These are phyloP conservation scores for Drosophila bifasciata DNA, from an alignment of 1,140 invertebrate genomes.

Conservation along the genomic window DNA sequence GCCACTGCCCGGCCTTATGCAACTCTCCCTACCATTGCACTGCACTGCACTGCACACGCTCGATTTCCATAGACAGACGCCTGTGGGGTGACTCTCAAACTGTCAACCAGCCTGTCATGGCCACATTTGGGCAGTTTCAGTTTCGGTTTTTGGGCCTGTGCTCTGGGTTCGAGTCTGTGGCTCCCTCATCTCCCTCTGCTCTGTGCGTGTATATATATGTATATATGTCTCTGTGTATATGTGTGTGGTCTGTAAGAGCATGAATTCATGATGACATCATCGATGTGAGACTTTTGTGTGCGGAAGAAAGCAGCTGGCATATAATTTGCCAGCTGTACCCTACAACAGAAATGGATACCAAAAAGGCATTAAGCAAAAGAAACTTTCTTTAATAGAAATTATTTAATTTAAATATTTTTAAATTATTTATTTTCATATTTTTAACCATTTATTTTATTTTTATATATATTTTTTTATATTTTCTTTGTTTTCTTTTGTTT, in stretches of 20 bases:
- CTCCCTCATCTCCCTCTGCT: background rate
- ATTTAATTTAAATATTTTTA: background rate
- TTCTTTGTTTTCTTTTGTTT: too few relatives aligned
- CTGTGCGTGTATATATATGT: too few relatives aligned
- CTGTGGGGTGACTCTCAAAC: constrained; percentile 36
- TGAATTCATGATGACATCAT: constrained; percentile 55
- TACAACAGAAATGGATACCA: constrained; percentile 9
- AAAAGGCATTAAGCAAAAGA: background rate
- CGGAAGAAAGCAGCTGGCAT: constrained; percentile 44
- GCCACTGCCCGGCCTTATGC: constrained; percentile 40
- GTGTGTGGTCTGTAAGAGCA: background rate
- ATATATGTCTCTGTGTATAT: too few relatives aligned
- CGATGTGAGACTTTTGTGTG: constrained; percentile 15
- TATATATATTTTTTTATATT: too few relatives aligned
- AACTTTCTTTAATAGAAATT: constrained; percentile 4
- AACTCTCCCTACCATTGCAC: constrained; percentile 9
- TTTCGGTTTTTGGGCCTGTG: too few relatives aligned
- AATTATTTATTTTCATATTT: too few relatives aligned
- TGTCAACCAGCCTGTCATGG: constrained; percentile 15
- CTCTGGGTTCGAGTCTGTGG: too few relatives aligned
- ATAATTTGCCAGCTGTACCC: constrained; percentile 20
- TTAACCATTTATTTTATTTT: too few relatives aligned
- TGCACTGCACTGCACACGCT: background rate
- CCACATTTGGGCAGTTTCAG: constrained; percentile 38
- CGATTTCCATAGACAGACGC: constrained; percentile 4